These are phyloP conservation scores for Adela reaumurella DNA, from an alignment of 2,888 invertebrate genomes.

Conservation along the genomic window DNA sequence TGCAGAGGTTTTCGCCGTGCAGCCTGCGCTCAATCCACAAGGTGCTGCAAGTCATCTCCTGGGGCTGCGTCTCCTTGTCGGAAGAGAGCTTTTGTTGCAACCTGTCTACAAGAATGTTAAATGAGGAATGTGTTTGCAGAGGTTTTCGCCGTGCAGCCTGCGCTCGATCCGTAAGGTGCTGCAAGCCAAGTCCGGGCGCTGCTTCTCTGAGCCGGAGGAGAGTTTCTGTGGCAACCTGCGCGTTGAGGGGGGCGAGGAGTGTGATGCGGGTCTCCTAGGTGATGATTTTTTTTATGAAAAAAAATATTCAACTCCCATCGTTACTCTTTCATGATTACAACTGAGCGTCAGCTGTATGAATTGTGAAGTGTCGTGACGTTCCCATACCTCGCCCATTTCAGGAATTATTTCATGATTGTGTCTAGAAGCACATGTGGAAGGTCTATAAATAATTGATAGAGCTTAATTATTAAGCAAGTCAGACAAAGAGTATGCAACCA, in stretches of 20 bases:
- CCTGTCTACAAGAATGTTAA: too few relatives aligned
- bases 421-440: too few relatives aligned
- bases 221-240: conserved; percentile 95
- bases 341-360: too few relatives aligned
- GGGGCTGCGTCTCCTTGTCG: conserved; percentile 88
- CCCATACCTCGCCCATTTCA: too few relatives aligned
- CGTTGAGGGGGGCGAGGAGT: conserved; percentile 94
- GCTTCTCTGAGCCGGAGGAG: conserved; percentile 91
- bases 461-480: too few relatives aligned
- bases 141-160: conserved; percentile 92
- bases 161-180: conserved; percentile 91
- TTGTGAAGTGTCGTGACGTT: too few relatives aligned
- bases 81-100: conserved; percentile 97
- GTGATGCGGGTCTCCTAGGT: conserved; percentile 91
- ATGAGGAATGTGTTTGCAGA: conserved; percentile 47
- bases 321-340: too few relatives aligned
- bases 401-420: too few relatives aligned
- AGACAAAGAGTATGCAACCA: too few relatives aligned
- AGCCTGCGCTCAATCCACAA: conserved; percentile 89
- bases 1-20: conserved; percentile 91
- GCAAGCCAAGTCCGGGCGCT: conserved; percentile 86
- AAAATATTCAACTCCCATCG: too few relatives aligned
- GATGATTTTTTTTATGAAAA: too few relatives aligned
- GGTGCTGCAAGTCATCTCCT: conserved; percentile 89
- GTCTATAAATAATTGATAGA: too few relatives aligned